Evolutionary conservation across 2,888 invertebrate species (phyloP), one percentile per base, ranked within the genome.

Genomic region (Drosophila falleni): DNA sequence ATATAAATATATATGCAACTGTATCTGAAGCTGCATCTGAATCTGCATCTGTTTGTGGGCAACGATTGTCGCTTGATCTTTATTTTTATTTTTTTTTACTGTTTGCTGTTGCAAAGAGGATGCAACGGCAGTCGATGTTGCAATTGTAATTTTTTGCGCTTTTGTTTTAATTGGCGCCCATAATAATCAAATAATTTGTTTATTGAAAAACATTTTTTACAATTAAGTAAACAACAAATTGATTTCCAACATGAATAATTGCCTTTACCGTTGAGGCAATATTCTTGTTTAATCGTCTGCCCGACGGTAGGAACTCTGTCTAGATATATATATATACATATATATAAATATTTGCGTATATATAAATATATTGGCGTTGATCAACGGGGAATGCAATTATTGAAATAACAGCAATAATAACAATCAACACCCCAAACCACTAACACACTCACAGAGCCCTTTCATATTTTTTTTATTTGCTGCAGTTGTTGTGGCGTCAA

Each of bases 121-220:
- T 44, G 41, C 29, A 42, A 31, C 19, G 29, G 41, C 41, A 56
- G 29, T 8, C 29, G 29, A 29, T 8, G 4, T 31, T 31, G 31
- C 59, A 54, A 72, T 76, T 76, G 73, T 78, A 66, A 58, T 69
- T 70, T 68, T 62, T 60, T 44, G 46, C 50, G 66, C 81, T 79
- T 78, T 89, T 84, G 77, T 84, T 84, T 89, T 87, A 90, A 89
- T 87, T 89, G 90, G 78, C 81, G 89, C 72, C 89, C 87, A 90
- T 90, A 90, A 91, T 91, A 91, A 91, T 91, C 90, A 91, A 91
- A 91, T 91, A 91, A 91, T 91, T 90, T 91, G 91, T 91, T 91
- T 91, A 91, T 91, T 91, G 91, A 91, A 91, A 80, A 91, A 91
- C 89, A 84, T 89, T 90, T 91, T 90, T 88, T 82, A 84, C 91